Evolutionary conservation across 2,888 invertebrate genomes (phyloP), one percentile per base, ranked within the genome.

Genomic region (Thelaira solivaga): DNA sequence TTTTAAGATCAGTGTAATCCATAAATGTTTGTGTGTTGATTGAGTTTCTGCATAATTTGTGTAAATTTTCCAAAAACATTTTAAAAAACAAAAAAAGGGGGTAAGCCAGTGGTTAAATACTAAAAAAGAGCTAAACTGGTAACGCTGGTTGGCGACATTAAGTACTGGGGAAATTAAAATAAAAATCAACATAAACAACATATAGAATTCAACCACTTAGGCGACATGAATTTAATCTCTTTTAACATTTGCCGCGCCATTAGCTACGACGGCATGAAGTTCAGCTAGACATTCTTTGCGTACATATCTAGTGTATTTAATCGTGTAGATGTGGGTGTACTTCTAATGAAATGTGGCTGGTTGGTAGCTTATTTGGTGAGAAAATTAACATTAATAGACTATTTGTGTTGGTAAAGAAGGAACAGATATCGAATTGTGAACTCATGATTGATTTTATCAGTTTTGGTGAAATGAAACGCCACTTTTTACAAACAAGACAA

Each of bases 181-280:
- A 26, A 26, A 36, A 36, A 13, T 3, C 4, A 29, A 41, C 45
- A 75, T 43, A 41, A 49, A 29, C 36, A 68, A 47, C 57, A 67
- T 29, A 73, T 6, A 61, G 41, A 73, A 62, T 49, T 61, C 53
- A 43, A 77, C 47, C 41, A 69, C 69, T 62, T 69, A 65, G 69
- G 74, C 73, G 74, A 55, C 59, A 74, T 53, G 18, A 34, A 45
- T 45, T 47, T 78, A 69, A 80, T 73, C 83, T 84, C 80, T 18
- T 81, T 24, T 10, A 67, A 65, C 76, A 69, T 61, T 47, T 67
- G 57, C 47, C 62, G 80, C 68, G 68, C 64, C 80, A 77, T 77
- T 80, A 78, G 75, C 71, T 59, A 59, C 67, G 72, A 76, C 69
- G 62, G 74, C 65, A 61, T 72, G 57, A 47, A 55, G 62, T 55